Percentiles rank a stretch among this genome's conserved stretches.
Conservation (phyloP, 2,888 invertebrate species). For the Nemotelus nigrinus region DNA sequence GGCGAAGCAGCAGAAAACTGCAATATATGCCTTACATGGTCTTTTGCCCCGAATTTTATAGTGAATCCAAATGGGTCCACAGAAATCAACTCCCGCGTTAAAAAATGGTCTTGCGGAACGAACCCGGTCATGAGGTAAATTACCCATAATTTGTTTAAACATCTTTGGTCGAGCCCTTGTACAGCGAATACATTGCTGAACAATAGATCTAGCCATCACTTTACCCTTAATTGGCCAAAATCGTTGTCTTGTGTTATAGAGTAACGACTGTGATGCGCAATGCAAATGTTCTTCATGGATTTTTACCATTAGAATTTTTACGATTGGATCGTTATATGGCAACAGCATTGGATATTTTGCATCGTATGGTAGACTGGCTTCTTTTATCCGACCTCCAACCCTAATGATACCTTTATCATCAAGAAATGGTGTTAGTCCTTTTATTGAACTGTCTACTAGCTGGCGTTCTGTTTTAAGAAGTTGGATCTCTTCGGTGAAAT, state of each 20-base stretch:
- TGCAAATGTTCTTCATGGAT: slow-evolving; percentile 42
- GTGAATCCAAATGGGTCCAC: slow-evolving; percentile 43
- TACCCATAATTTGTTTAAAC: slow-evolving; percentile 54
- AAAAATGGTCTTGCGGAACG: slow-evolving; percentile 43
- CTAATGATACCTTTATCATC: slow-evolving; percentile 53
- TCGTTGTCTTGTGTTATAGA: slow-evolving; percentile 47
- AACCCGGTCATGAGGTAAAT: slow-evolving; percentile 52
- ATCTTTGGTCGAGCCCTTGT: slow-evolving; percentile 45
- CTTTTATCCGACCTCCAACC: slow-evolving; percentile 54
- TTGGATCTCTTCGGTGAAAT: not conserved
- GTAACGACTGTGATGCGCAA: slow-evolving; percentile 41
- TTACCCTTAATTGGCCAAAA: slow-evolving; percentile 53
- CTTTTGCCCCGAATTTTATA: slow-evolving; percentile 36
- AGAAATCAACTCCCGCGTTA: slow-evolving; percentile 45
- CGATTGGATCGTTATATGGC: slow-evolving; percentile 49
- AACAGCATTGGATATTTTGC: slow-evolving; percentile 54
- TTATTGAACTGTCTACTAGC: not conserved
- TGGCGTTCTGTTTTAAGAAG: not conserved
- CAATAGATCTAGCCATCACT: slow-evolving; percentile 45
- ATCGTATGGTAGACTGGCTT: slow-evolving; percentile 49
- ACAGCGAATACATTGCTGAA: slow-evolving; percentile 51
- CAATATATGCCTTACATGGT: slow-evolving; percentile 47
- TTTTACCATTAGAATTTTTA: slow-evolving; percentile 37
- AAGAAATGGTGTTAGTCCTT: slow-evolving; percentile 38
- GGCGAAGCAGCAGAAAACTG: slow-evolving; percentile 48